phyloP scores from a whole-genome alignment of 2,113 vertebrate species.

The Silurus meridionalis region DNA sequence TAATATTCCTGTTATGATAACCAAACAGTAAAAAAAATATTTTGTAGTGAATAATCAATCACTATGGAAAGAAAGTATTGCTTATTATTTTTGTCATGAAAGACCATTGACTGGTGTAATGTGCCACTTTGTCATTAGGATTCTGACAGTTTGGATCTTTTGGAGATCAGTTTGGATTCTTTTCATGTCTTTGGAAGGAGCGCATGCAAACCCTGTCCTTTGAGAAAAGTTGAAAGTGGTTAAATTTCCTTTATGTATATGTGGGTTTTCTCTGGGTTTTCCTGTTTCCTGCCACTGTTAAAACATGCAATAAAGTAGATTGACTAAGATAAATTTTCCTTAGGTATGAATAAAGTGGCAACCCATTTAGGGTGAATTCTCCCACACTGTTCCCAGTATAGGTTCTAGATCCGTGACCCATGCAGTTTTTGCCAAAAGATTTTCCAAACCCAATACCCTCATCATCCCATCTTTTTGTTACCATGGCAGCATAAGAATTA shows the following conservation, averaged over 20 bases:
- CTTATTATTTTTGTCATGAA: not conserved
- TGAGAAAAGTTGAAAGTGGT: not conserved
- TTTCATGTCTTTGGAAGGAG: not conserved
- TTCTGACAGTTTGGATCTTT: not conserved
- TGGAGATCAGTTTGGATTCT: not conserved
- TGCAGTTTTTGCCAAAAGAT: constrained; percentile 42
- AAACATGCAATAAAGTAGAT: not conserved
- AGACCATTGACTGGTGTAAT: not conserved
- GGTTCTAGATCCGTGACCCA: not conserved
- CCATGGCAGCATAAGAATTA: constrained; percentile 66
- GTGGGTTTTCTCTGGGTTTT: not conserved
- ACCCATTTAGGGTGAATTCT: not conserved
- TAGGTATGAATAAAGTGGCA: not conserved
- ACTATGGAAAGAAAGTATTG: not conserved
- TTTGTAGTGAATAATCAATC: not conserved
- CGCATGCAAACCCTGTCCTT: not conserved
- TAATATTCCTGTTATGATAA: not conserved
- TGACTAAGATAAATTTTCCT: not conserved
- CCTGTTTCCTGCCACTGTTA: not conserved
- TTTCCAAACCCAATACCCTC: constrained; percentile 52
- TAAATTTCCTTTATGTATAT: not conserved
- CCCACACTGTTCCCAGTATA: not conserved
- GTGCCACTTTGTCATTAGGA: not conserved
- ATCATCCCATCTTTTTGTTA: constrained; percentile 63
- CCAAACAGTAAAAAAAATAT: not conserved